phyloP scores from a whole-genome alignment of 2,797 vertebrate species.

The Macropodus opercularis region DNA sequence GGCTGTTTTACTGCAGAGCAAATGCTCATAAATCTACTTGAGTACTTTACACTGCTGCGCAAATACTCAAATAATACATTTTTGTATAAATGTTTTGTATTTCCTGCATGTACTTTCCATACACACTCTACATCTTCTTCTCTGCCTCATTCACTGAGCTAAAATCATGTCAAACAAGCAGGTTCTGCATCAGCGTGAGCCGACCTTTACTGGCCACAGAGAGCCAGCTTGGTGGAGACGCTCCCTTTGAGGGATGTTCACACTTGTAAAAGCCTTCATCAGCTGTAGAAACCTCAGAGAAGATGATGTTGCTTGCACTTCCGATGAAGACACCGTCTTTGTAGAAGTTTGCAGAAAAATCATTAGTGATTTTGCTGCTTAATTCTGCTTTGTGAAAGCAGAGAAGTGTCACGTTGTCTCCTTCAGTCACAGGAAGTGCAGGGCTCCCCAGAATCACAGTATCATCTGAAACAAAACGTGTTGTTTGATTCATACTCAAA shows the following conservation, averaged over 20 bases:
- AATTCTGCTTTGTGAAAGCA: conserved; percentile 24
- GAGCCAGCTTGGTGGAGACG: conserved; percentile 16
- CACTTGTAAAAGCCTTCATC: conserved; percentile 46
- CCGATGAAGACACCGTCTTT: neutral
- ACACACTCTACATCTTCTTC: too few relatives aligned
- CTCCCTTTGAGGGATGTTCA: neutral
- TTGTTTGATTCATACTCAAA: too few relatives aligned
- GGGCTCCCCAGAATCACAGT: conserved; percentile 40
- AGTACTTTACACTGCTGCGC: too few relatives aligned
- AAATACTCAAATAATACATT: too few relatives aligned
- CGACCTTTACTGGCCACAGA: neutral
- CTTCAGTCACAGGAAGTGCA: conserved; percentile 19
- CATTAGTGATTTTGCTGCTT: fast-evolving
- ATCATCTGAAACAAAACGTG: conserved; percentile 2
- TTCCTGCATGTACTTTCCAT: too few relatives aligned
- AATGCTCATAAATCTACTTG: too few relatives aligned
- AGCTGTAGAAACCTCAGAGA: neutral
- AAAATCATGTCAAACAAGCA: neutral
- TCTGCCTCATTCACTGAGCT: too few relatives aligned
- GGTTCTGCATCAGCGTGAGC: neutral
- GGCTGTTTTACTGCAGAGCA: too few relatives aligned
- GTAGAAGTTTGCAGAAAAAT: conserved; percentile 17
- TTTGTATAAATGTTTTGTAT: too few relatives aligned
- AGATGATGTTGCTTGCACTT: neutral
- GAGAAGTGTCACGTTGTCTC: neutral